phyloP scores from a whole-genome alignment of 2,888 invertebrate genomes.

The Miltochrista miniata region DNA sequence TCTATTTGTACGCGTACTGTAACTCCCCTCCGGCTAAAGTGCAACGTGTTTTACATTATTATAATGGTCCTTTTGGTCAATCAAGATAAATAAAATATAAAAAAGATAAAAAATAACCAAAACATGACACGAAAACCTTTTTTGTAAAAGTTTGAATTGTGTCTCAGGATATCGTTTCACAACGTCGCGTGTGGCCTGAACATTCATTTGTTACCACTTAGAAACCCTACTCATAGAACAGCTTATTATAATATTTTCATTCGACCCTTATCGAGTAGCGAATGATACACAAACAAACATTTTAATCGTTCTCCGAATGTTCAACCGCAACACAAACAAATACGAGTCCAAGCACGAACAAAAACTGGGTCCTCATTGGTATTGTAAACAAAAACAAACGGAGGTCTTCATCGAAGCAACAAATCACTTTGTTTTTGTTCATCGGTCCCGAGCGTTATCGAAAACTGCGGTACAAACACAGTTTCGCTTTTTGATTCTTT shows the following conservation, averaged over 20 bases:
- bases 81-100: too few relatives aligned
- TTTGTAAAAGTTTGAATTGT: too few relatives aligned
- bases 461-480: constrained; percentile 46
- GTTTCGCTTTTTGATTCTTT: constrained; percentile 48
- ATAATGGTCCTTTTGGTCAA: too few relatives aligned
- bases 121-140: too few relatives aligned
- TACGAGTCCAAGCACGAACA: constrained; percentile 27
- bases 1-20: too few relatives aligned
- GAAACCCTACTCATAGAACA: constrained; percentile 10
- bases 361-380: constrained; percentile 37
- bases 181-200: constrained; percentile 29
- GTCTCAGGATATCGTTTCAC: neutral
- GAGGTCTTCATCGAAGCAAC: constrained; percentile 66
- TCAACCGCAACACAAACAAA: constrained; percentile 23
- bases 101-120: too few relatives aligned
- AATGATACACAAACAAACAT: constrained; percentile 26
- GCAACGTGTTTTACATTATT: too few relatives aligned
- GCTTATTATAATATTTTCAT: constrained; percentile 27
- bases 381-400: constrained; percentile 58
- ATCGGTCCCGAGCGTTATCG: constrained; percentile 40
- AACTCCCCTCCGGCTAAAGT: too few relatives aligned
- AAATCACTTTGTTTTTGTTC: constrained; percentile 67
- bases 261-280: constrained; percentile 18
- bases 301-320: constrained; percentile 27
- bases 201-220: constrained; percentile 11